A percentile compares a stretch with the other conserved stretches of the same genome.
These are phyloP conservation scores for Terebella lapidaria DNA, from an alignment of 2,888 invertebrate species.

Conservation along the genomic window DNA sequence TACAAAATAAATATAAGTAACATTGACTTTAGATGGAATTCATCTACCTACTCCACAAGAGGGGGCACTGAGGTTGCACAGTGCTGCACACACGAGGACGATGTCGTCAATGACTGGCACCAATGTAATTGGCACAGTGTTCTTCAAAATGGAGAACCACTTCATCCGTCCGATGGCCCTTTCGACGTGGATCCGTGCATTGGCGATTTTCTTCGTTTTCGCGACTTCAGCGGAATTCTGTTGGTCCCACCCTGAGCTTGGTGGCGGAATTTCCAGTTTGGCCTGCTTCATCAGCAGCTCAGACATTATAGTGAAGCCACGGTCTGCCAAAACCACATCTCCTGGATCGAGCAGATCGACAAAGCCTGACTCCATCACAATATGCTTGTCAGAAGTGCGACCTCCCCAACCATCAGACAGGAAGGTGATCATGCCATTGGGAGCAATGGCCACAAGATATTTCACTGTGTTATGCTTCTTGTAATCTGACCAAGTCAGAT, in stretches of 20 bases:
- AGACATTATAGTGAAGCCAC: constrained; percentile 24
- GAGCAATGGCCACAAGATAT: constrained; percentile 19
- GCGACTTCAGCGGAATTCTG: constrained; percentile 16
- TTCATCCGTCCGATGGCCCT: constrained; percentile 26
- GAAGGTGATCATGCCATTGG: constrained; percentile 23
- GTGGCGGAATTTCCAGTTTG: constrained; percentile 22
- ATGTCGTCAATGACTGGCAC: constrained; percentile 24
- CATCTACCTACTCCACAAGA: no score
- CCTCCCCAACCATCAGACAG: constrained; percentile 20
- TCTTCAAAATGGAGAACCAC: constrained; percentile 21
- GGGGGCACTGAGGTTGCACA: no score
- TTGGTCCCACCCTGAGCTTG: constrained; percentile 22
- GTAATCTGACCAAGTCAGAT: constrained; percentile 23
- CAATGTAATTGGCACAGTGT: constrained; percentile 22
- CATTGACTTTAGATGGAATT: no score
- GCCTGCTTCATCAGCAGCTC: constrained; percentile 17
- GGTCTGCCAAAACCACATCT: constrained; percentile 25
- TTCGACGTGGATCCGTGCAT: constrained; percentile 27
- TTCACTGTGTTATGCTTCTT: constrained; percentile 29
- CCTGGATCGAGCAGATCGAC: no score
- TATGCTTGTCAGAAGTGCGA: constrained; percentile 21
- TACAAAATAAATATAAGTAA: no score
- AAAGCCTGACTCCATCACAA: constrained; percentile 20
- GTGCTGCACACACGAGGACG: constrained; percentile 17
- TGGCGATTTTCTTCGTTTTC: constrained; percentile 24